Evolutionary conservation across 2,888 invertebrate genomes (phyloP), one percentile per base, ranked within the genome.

Genomic region (Noctua comes): DNA sequence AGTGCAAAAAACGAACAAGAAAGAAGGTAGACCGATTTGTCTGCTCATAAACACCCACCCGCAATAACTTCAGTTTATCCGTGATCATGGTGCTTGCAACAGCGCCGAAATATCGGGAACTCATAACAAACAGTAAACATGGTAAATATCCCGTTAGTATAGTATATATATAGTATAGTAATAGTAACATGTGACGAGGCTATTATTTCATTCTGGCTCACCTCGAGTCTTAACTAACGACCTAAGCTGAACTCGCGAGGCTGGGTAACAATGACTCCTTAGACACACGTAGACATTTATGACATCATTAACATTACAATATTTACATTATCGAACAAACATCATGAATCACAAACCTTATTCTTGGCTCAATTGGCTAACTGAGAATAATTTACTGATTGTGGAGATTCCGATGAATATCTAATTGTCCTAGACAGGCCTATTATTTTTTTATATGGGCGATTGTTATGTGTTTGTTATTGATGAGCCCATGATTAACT

Each of bases 271-370:
- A 85, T 85, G 86, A 85, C 71, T 54, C 48, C 65, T 24, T 64
- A 80, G 70, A 79, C 46, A 46, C 57, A 78, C 40, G 31, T 59
- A 78, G 65, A 24, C n/a, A 72, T n/a, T n/a, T 81, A 79, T 91
- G 91, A 90, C 90, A 91, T 91, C 91, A 91, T 69, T 80, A 86
- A 86, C 7, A 13, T 86, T 88, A 87, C 83, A 89, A 88, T 89
- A 89, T 90, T 88, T 86, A 88, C 86, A 73, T 69, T 80, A 66
- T 65, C 46, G 31, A 77, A 79, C 78, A 85, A 88, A 83, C 84
- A 83, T 75, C 68, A 65, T 90, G 87, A 91, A 74, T 88, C 88
- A 90, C 54, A 80, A 76, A 80, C 68, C 87, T 64, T 88, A 70
- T 68, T 77, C 80, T 62, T 80, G 68, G 36, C 36, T 85, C 72